Percentiles rank a stretch among this genome's conserved stretches.
Evolutionary conservation across 2,888 invertebrate species (phyloP).

Genomic region (Rhyacophila evoluta): DNA sequence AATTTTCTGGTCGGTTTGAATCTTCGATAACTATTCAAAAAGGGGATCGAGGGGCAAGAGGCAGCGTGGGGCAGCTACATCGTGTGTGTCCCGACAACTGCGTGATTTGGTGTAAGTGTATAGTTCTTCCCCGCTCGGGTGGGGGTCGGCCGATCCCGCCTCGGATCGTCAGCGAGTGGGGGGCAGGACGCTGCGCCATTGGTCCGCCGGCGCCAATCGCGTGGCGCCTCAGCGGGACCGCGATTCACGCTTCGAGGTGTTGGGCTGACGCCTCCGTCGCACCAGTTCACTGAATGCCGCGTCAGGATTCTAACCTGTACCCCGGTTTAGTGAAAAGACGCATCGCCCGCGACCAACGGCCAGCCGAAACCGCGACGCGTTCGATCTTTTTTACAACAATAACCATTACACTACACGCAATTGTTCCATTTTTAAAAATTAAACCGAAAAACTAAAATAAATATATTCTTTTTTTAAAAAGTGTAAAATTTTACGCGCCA

Average conservation of each 20-base stretch:
- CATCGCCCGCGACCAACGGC: conserved; percentile 53
- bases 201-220: conserved; percentile 69
- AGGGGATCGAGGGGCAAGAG: conserved; percentile 1
- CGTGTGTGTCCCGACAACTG: conserved; percentile 19
- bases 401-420: neutral
- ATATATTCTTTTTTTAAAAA: neutral
- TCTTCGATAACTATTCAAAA: neutral
- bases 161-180: conserved; percentile 64
- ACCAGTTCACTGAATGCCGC: conserved; percentile 56
- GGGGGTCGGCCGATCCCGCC: conserved; percentile 64
- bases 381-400: neutral
- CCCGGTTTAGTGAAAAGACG: conserved; percentile 57
- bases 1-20: neutral
- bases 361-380: conserved; percentile 52
- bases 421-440: neutral
- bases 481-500: conserved; percentile 8
- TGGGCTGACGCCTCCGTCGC: conserved; percentile 57
- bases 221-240: conserved; percentile 64
- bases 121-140: conserved; percentile 56
- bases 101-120: conserved; percentile 9
- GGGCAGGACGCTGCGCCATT: conserved; percentile 65
- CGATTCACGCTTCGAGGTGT: conserved; percentile 58
- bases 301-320: conserved; percentile 60
- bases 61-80: neutral
- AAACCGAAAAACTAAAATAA: neutral